Base-by-base conservation (phyloP, 2,113 vertebrate genomes). In the Todiramphus saurophagus region DNA sequence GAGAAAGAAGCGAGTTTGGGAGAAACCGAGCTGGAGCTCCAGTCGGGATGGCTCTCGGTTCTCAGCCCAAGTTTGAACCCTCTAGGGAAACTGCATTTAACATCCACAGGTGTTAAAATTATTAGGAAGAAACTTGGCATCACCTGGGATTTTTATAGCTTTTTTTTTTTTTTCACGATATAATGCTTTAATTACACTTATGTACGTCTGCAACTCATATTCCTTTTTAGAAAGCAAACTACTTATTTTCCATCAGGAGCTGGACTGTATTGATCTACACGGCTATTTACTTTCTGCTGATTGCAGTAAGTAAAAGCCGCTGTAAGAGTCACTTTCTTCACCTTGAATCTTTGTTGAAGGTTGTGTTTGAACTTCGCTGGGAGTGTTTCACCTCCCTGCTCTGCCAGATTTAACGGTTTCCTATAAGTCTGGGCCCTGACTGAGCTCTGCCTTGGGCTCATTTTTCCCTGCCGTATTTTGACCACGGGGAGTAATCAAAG, bases 271-370 rank as follows among this genome's bases (percentile, higher is more conserved):
- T 85, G 90, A 94, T 96, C 84, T 74, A 5, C 55, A 11, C 4
- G 13, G 28, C 27, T 91, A 63, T 97, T 96, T 93, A 80, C 75
- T 95, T 85, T 91, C 90, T 84, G 66, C 89, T 75, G 89, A 93
- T 59, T 76, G 86, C 90, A 87, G 69, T 73, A 63, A 95, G 76
- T 60, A 63, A 82, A 92, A 89, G 51, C 70, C 33, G 11, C 81
- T 53, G 43, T 4, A 33, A 14, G 63, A 94, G 73, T 75, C 33
- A 35, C 56, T 92, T 51, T 58, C 80, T 76, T 96, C 92, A 93
- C 86, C 92, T 95, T 91, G 80, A 89, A 37, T 79, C 91, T 53
- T 66, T 44, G 69, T 80, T 58, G 87, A 89, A 95, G 94, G 86
- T 89, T 89, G 94, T 78, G 83, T 83, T 87, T 91, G 90, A 81